These are phyloP conservation scores for Camelus dromedarius DNA, from an alignment of 2,113 vertebrate genomes.

Conservation along the genomic window DNA sequence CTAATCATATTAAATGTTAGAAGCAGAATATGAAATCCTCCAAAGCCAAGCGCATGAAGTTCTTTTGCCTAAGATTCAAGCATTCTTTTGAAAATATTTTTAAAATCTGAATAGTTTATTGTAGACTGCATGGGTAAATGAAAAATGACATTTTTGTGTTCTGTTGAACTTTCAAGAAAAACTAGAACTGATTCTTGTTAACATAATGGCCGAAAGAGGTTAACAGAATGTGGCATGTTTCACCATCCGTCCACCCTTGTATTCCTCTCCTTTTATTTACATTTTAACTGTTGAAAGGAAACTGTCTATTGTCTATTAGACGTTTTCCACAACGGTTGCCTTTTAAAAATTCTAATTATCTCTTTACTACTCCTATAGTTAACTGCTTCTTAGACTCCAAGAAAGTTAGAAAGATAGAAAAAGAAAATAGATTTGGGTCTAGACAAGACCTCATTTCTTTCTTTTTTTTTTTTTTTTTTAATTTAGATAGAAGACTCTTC, in stretches of 20 bases:
- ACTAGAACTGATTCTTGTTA: neutral
- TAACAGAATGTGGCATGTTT: neutral
- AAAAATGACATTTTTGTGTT: neutral
- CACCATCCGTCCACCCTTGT: neutral
- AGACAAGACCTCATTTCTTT: neutral
- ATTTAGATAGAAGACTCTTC: neutral
- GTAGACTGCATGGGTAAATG: neutral
- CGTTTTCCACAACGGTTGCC: neutral
- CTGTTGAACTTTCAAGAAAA: neutral
- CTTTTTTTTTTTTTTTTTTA: neutral
- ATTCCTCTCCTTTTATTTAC: neutral
- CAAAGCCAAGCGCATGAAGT: neutral
- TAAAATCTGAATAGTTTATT: neutral
- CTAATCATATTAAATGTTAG: neutral
- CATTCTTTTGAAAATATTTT: slow-evolving; percentile 9
- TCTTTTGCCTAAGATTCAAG: neutral
- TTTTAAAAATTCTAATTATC: neutral
- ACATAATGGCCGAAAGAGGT: neutral
- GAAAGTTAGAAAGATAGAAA: neutral
- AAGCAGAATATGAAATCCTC: neutral
- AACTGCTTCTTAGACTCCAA: neutral
- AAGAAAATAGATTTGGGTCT: neutral
- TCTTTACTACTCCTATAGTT: neutral
- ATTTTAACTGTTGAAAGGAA: neutral
- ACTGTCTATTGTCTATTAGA: neutral